Conservation (phyloP, 1,140 invertebrate genomes). For the Nymphalis io region DNA sequence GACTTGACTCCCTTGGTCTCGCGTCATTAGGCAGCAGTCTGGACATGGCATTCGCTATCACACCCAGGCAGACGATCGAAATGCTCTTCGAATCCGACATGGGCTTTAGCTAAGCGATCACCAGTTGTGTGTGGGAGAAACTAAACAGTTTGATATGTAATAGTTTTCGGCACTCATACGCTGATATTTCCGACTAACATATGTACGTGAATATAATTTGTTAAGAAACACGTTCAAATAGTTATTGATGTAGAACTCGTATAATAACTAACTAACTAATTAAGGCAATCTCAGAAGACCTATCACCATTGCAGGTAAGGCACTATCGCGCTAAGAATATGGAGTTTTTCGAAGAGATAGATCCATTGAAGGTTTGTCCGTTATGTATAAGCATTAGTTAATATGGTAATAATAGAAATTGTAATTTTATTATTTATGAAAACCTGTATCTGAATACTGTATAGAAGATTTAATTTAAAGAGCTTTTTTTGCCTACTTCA, state of each 20-base stretch:
- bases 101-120: no score
- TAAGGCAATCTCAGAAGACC: slow-evolving; percentile 16
- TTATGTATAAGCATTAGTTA: slow-evolving; percentile 8
- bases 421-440: slow-evolving; percentile 11
- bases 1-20: no score
- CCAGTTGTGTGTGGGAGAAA: no score
- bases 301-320: slow-evolving; percentile 62
- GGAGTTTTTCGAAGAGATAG: slow-evolving; percentile 71
- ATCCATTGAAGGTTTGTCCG: slow-evolving; percentile 65
- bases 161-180: no score
- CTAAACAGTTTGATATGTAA: no score
- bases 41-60: no score
- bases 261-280: neutral
- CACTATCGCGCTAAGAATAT: slow-evolving; percentile 59
- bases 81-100: no score
- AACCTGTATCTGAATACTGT: slow-evolving; percentile 1
- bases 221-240: no score
- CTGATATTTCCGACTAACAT: no score
- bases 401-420: neutral
- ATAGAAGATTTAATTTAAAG: slow-evolving; percentile 11
- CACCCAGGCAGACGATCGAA: no score
- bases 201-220: no score
- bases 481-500: slow-evolving; percentile 38
- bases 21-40: no score
- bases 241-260: neutral